Evolutionary conservation across 2,888 invertebrate genomes (phyloP).

Genomic region (Labia minor): DNA sequence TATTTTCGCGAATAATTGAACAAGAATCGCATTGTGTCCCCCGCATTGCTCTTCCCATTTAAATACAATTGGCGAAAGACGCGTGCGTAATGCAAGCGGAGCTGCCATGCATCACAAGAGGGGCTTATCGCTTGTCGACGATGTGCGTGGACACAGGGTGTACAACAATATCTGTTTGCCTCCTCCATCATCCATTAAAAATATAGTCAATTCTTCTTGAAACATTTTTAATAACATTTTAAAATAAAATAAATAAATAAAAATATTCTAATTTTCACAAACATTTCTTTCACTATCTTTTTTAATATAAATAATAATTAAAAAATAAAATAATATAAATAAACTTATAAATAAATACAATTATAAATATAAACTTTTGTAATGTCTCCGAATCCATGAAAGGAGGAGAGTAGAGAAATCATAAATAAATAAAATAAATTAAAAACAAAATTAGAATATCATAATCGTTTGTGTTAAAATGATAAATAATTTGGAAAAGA

Average conservation of each 20-base stretch:
- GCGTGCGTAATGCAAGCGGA: not conserved
- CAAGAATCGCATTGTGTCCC: conserved; percentile 13
- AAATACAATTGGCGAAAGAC: not conserved
- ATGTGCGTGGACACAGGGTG: not conserved
- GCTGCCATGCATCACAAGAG: not conserved
- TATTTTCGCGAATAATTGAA: conserved; percentile 13
- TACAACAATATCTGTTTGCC: not conserved
- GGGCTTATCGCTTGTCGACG: not conserved
- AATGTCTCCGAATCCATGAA: no score
- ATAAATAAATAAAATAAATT: no score
- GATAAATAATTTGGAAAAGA: no score
- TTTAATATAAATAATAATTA: no score
- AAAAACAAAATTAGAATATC: no score
- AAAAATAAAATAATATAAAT: no score
- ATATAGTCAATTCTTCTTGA: not conserved
- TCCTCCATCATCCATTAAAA: not conserved
- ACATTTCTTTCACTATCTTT: no score
- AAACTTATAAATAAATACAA: no score
- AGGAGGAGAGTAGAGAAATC: no score
- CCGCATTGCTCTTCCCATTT: not conserved
- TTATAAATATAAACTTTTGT: no score
- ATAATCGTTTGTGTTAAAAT: no score
- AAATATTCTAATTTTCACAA: not conserved
- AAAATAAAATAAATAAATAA: not conserved
- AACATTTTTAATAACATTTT: no score